Conservation (phyloP, 2,113 vertebrate species). For the Pycnonotus jocosus region DNA sequence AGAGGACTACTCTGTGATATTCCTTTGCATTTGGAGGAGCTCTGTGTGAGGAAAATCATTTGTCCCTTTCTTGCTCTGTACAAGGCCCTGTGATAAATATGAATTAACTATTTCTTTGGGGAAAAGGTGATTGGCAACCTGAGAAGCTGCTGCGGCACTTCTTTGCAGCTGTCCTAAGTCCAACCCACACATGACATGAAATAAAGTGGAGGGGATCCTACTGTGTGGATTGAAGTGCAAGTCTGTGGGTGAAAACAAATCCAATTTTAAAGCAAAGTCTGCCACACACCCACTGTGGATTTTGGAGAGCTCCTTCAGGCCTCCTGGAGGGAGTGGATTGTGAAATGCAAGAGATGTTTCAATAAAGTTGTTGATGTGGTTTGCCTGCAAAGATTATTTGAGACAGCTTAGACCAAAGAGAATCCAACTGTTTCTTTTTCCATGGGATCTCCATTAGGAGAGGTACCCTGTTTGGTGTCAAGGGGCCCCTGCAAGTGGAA, state of each 20-base stretch:
- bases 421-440: background rate
- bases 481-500: background rate
- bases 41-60: background rate
- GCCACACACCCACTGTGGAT: background rate
- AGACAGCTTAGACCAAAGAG: background rate
- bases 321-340: background rate
- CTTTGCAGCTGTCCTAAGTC: background rate
- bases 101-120: background rate
- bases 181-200: background rate
- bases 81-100: background rate
- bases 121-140: background rate
- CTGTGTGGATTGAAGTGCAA: background rate
- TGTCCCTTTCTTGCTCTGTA: accelerated
- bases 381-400: background rate
- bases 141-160: background rate
- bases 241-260: background rate
- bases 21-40: background rate
- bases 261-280: background rate
- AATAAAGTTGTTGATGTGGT: background rate
- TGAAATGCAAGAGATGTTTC: background rate
- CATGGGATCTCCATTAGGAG: accelerated
- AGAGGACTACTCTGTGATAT: background rate
- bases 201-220: background rate
- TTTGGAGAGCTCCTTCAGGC: background rate
- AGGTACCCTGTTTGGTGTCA: background rate